phyloP scores from a whole-genome alignment of 2,888 invertebrate species.

The Leptarthrus brevirostris region DNA sequence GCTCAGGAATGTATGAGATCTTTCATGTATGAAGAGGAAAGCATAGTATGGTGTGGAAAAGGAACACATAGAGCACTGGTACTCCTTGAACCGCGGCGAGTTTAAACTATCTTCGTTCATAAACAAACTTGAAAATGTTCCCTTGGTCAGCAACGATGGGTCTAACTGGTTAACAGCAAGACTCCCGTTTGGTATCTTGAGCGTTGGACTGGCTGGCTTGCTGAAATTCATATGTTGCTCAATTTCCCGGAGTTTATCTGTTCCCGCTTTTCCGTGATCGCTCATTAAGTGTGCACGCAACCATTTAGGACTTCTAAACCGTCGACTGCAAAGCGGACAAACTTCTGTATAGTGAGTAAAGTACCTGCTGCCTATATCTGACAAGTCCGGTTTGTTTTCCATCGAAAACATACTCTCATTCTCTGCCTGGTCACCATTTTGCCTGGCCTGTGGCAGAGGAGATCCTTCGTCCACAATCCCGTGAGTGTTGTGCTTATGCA shows the following conservation, averaged over 20 bases:
- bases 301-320: conserved; percentile 90
- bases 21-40: conserved; percentile 91
- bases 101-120: conserved; percentile 58
- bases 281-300: conserved; percentile 86
- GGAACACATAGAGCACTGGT: conserved; percentile 90
- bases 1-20: conserved; percentile 75
- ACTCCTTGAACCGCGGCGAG: conserved; percentile 73
- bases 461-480: conserved; percentile 90
- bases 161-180: conserved; percentile 56
- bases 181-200: conserved; percentile 66
- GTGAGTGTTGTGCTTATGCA: conserved; percentile 98
- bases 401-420: conserved; percentile 49
- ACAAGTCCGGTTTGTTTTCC: conserved; percentile 59
- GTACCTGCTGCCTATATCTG: conserved; percentile 73
- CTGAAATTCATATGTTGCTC: conserved; percentile 61
- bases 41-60: conserved; percentile 91
- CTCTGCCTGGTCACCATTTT: conserved; percentile 64
- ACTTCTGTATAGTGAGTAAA: conserved; percentile 79
- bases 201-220: conserved; percentile 65
- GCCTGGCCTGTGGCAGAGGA: conserved; percentile 67
- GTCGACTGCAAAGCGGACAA: conserved; percentile 86
- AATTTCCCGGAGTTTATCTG: conserved; percentile 65
- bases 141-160: conserved; percentile 63
- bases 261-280: conserved; percentile 79
- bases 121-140: conserved; percentile 58